Base-by-base conservation (phyloP, 1,140 invertebrate species). In the Drosophila ironensis region DNA sequence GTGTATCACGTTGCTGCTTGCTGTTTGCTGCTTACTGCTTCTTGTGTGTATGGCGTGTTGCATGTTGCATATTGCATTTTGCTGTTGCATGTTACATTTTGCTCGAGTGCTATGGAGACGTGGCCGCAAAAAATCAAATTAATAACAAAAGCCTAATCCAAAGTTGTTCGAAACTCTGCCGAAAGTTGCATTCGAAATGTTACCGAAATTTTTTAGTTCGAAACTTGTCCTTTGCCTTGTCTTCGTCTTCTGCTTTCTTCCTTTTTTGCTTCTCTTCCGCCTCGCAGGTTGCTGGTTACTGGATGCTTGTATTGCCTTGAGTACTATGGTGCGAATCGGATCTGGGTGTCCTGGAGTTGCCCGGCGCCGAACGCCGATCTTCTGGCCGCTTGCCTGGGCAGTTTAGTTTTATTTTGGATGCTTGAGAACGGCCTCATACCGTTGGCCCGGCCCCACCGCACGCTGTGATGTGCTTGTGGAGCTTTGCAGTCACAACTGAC, bases 271-370 rank as follows among this genome's bases (percentile, higher is more conserved):
- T 72, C 38, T 76, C 69, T 84, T 72, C 72, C 41, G 59, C 69
- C 41, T 41, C n/a, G n/a, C n/a, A n/a, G n/a, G n/a, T n/a, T n/a
- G n/a, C n/a, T n/a, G n/a, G n/a, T 33, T 33, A 42, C 69, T 56
- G 50, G 35, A 72, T 81, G 73, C 74, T 89, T 75, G 67, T 87
- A 60, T 89, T 88, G 89, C 89, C 88, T 90, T 90, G 82, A 80
- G 81, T 80, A 67, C 89, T 90, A 90, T 90, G 86, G 87, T 52
- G 52, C 59, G 66, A 71, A 73, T 73, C 87, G 66, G 84, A 71
- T 48, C 61, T 80, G 78, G 73, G 75, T 88, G 81, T 88, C 50
- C 73, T 60, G 37, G 47, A 67, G 67, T 52, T 53, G 63, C 57
- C 47, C 60, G 73, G 41, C 42, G 46, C 33, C 35, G 1, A 42